Evolutionary conservation across 2,113 vertebrate species (phyloP), one percentile per base, ranked within the genome.

Genomic region (Morone saxatilis): DNA sequence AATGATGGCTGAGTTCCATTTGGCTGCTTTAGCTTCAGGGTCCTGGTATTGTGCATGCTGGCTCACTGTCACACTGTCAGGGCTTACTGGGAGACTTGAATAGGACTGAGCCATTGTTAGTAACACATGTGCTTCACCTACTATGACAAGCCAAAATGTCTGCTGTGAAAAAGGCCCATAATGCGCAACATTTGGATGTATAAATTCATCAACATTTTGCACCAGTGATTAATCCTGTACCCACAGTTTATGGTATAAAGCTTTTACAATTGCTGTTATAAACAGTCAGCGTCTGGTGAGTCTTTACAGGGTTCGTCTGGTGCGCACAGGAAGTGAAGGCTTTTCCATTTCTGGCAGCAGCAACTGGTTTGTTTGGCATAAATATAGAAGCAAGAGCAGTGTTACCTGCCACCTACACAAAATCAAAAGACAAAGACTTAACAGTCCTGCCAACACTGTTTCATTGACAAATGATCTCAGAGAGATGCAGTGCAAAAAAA

Each of bases 261-360:
- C 22, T 73, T 88, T 86, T 48, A 51, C 59, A 20, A 8, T 50
- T 17, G 25, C 51, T 59, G 65, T 69, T 67, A 36, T 71, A 63
- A 87, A 80, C 72, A 66, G 38, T 8, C 1, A 62, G 76, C 31
- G 69, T 83, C 83, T 78, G 79, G 31, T 74, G 20, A 81, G 67
- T 40, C 72, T 82, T 86, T 57, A 66, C 76, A 78, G 47, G 71
- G 45, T 61, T 70, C 3, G 56, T 83, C 62, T 63, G 83, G 61
- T 81, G 79, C 31, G 31, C 54, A 70, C 76, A 75, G 85, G 78
- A 88, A 80, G 76, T 61, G 67, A 62, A 76, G 61, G 71, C 70
- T 69, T 80, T 86, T 81, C 86, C 86, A 81, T 87, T 83, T 89
- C 85, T 86, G 70, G 84, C 86, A 70, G 65, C 63, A 62, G 75